A percentile compares a stretch with the other conserved stretches of the same genome.
phyloP scores from a whole-genome alignment of 2,888 invertebrate genomes.

The Lissonota sp. region DNA sequence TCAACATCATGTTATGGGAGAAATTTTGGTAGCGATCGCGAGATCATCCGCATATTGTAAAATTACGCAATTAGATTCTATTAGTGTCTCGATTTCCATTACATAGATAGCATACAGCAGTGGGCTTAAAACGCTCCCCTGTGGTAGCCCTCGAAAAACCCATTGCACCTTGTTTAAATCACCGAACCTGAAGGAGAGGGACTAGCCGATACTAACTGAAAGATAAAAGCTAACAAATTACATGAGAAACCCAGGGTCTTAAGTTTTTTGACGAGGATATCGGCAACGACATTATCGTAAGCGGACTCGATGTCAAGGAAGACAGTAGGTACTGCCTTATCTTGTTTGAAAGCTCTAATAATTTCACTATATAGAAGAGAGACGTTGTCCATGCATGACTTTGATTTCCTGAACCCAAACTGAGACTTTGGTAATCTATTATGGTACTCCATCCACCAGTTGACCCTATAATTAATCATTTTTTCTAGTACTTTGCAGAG shows the following conservation, averaged over 20 bases:
- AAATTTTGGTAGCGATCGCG: not conserved
- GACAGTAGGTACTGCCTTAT: not conserved
- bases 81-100: constrained; percentile 7
- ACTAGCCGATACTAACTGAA: constrained; percentile 31
- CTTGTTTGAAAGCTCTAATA: constrained; percentile 11
- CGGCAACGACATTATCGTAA: constrained; percentile 47
- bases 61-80: not conserved
- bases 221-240: constrained; percentile 28
- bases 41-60: constrained; percentile 27
- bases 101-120: constrained; percentile 38
- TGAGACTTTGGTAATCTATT: constrained; percentile 11
- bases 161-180: constrained; percentile 28
- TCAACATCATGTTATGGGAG: not conserved
- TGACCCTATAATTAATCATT: constrained; percentile 44
- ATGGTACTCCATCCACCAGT: constrained; percentile 41
- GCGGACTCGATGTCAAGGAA: constrained; percentile 45
- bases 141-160: constrained; percentile 32
- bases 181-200: constrained; percentile 19
- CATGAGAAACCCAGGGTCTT: constrained; percentile 26
- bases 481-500: constrained; percentile 47
- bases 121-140: constrained; percentile 46
- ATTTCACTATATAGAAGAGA: constrained; percentile 23
- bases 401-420: not conserved
- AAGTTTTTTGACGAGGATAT: constrained; percentile 31
- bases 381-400: constrained; percentile 2